Base-by-base conservation (phyloP, 2,888 invertebrate genomes). In the Calameuta idolon region DNA sequence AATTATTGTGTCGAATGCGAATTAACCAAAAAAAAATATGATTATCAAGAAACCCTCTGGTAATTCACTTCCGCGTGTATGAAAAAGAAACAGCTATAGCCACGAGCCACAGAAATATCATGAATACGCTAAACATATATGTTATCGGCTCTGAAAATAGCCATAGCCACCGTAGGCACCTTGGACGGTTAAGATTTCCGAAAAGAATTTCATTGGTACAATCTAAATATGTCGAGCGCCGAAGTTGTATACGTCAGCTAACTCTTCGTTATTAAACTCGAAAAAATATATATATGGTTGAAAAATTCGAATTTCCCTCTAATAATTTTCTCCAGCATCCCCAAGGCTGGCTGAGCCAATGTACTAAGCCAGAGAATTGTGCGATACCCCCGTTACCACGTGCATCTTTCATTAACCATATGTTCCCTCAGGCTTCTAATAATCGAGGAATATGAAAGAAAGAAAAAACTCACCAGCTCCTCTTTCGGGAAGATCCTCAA, bases 381-480 rank as follows among this genome's bases (percentile, higher is more conserved):
- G 15, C 40, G 40, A 40, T 9, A 40, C 23, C 71, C 71, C 71
- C 71, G 71, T 30, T 15, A 69, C 71, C 71, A 69, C 71, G 71
- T 69, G 71, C 2, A 15, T 11, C 1, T 40, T 23, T 40, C 30
- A 15, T 33, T 33, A 69, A 69, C 71, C 71, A 71, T 71, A 71
- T 71, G 71, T 31, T 71, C 71, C 71, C 23, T 1, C 69, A 23
- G 15, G 23, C 55, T 55, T 55, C 5, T 23, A 55, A 23, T 55
- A 23, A 55, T 23, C 15, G 40, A 55, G 1, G 1, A 55, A 55
- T 55, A 55, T 69, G 11, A 12, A 37, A 23, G 11, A 2, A 34
- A 3, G 69, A 40, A 76, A 77, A 75, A 75, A 91, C 93, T 93
- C 92, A 94, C 94, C 93, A 83, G 93, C 92, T 84, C 93, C 93